A percentile compares a stretch with the other conserved stretches of the same genome.
phyloP scores from a whole-genome alignment of 2,113 vertebrate genomes.

The Myotis brandtii region DNA sequence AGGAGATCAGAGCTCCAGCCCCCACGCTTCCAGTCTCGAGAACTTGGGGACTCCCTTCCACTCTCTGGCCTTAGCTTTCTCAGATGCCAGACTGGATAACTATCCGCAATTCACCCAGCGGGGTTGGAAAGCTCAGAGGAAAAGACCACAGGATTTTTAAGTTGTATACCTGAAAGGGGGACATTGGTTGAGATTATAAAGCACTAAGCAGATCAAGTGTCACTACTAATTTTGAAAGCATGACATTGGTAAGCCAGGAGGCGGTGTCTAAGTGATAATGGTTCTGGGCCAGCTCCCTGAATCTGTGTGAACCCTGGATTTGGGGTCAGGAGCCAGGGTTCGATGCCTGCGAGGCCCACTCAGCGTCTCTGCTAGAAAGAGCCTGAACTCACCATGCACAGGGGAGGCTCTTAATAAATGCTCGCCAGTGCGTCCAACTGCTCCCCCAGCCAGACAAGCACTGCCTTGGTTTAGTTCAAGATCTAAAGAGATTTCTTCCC shows the following conservation, averaged over 20 bases:
- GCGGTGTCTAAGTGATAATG: neutral
- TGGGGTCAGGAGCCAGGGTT: neutral
- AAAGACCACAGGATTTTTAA: neutral
- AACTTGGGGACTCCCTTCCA: neutral
- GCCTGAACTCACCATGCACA: neutral
- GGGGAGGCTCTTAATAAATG: neutral
- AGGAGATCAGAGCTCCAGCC: neutral
- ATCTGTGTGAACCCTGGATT: neutral
- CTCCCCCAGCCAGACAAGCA: neutral
- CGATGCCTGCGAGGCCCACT: fast-evolving
- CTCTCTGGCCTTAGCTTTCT: neutral
- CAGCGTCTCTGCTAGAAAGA: neutral
- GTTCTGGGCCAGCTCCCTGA: too few species aligned
- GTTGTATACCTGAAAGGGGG: neutral
- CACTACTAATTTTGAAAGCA: neutral
- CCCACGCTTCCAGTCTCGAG: neutral
- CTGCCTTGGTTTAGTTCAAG: neutral
- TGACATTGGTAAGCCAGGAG: neutral
- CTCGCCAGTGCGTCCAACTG: neutral
- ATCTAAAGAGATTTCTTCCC: neutral
- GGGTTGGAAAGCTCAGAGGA: neutral
- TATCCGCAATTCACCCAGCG: neutral
- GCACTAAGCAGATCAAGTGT: neutral
- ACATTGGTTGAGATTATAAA: neutral
- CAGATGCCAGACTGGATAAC: neutral